Evolutionary conservation across 2,888 invertebrate genomes (phyloP).

Genomic region (Nudaria mundana): DNA sequence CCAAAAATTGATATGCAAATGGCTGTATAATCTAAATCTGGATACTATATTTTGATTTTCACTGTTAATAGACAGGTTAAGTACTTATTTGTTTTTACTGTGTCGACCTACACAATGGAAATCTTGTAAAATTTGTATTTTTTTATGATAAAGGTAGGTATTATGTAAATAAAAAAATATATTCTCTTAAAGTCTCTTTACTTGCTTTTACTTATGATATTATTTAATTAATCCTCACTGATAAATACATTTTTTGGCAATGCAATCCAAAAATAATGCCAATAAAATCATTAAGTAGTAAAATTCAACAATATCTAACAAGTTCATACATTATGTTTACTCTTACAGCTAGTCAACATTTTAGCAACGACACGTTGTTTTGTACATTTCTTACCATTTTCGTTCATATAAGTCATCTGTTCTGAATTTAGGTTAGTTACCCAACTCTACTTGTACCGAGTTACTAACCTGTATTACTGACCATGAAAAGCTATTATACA

Average conservation of each 20-base stretch:
- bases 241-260: constrained; percentile 51
- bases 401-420: constrained; percentile 15
- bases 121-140: too few relatives aligned
- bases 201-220: constrained; percentile 40
- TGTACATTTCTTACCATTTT: constrained; percentile 51
- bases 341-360: constrained; percentile 54
- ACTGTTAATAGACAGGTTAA: not conserved
- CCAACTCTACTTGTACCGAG: too few relatives aligned
- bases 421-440: constrained; percentile 5
- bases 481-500: too few relatives aligned
- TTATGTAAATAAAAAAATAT: constrained; percentile 8
- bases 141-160: too few relatives aligned
- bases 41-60: not conserved
- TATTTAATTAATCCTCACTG: constrained; percentile 58
- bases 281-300: constrained; percentile 50
- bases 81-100: too few relatives aligned
- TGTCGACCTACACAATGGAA: too few relatives aligned
- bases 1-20: constrained; percentile 96
- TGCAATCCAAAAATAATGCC: constrained; percentile 50
- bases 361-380: constrained; percentile 38
- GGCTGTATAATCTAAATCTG: constrained; percentile 83
- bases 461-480: too few relatives aligned
- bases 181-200: constrained; percentile 32
- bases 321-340: constrained; percentile 41
- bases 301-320: constrained; percentile 62